Evolutionary conservation across 2,888 invertebrate species (phyloP).

Genomic region (Amblyjoppa fuscipennis): DNA sequence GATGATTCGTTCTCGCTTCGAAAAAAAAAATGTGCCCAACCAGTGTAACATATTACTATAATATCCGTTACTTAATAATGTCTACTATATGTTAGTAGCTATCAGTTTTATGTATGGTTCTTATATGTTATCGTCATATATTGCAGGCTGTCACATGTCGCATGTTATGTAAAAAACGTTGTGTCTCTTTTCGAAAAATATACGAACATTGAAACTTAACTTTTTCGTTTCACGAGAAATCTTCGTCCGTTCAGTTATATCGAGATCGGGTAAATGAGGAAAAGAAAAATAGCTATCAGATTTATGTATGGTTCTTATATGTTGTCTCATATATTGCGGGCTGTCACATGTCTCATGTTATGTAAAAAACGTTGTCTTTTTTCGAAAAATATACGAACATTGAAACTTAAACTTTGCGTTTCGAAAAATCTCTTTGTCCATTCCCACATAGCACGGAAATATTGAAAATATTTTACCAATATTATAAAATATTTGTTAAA

Average conservation of each 20-base stretch:
- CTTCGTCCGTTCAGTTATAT: background rate
- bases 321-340: slow-evolving; percentile 61
- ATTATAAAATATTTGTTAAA: background rate
- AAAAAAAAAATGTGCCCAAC: slow-evolving; percentile 53
- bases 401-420: too few relatives aligned
- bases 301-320: slow-evolving; percentile 56
- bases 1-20: slow-evolving; percentile 56
- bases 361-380: slow-evolving; percentile 64
- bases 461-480: too few relatives aligned
- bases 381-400: slow-evolving; percentile 59
- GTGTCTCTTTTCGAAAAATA: slow-evolving; percentile 63
- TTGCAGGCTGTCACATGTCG: slow-evolving; percentile 66
- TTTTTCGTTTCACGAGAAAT: background rate
- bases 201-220: slow-evolving; percentile 47
- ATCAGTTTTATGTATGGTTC: slow-evolving; percentile 57
- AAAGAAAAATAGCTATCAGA: slow-evolving; percentile 35
- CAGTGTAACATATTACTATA: slow-evolving; percentile 59
- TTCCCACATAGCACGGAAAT: background rate
- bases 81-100: slow-evolving; percentile 54
- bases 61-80: slow-evolving; percentile 59
- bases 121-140: slow-evolving; percentile 59
- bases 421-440: background rate
- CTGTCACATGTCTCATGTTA: slow-evolving; percentile 67
- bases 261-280: background rate
- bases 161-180: slow-evolving; percentile 63